A percentile compares a stretch with the other conserved stretches of the same genome.
These are phyloP conservation scores for Drosophila maculinotata DNA, from an alignment of 2,888 invertebrate genomes.

Conservation along the genomic window DNA sequence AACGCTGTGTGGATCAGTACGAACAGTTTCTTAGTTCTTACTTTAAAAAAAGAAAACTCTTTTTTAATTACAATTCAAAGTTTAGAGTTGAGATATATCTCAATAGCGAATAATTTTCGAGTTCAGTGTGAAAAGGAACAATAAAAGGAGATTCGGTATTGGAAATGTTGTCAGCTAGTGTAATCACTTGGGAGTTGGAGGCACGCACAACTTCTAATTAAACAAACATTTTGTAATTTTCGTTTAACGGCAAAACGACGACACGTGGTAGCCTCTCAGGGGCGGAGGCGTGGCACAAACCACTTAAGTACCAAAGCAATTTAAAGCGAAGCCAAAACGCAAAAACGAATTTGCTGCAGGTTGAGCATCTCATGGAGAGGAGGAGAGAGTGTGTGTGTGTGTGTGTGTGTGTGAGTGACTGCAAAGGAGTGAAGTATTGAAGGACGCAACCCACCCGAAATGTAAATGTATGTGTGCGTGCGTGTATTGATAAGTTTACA, in stretches of 20 bases:
- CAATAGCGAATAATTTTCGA: no score
- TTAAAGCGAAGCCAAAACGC: constrained; percentile 73
- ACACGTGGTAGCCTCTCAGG: constrained; percentile 69
- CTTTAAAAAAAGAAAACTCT: no score
- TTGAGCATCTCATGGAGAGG: constrained; percentile 33
- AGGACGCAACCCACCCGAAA: constrained; percentile 39
- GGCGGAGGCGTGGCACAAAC: constrained; percentile 71
- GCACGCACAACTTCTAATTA: constrained; percentile 79
- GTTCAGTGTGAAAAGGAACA: neutral
- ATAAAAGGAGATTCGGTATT: neutral
- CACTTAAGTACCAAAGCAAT: constrained; percentile 83
- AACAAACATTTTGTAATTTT: constrained; percentile 81
- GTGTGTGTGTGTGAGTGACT: neutral
- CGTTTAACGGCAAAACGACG: constrained; percentile 77
- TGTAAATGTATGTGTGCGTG: constrained; percentile 25
- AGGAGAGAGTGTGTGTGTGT: neutral
- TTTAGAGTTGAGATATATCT: no score
- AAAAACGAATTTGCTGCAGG: constrained; percentile 63
- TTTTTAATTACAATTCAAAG: no score
- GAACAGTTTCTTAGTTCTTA: no score
- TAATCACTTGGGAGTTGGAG: constrained; percentile 20
- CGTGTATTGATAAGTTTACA: constrained; percentile 53
- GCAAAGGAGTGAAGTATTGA: constrained; percentile 1
- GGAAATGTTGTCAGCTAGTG: constrained; percentile 12
- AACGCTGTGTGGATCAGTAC: no score